A percentile compares a stretch with the other conserved stretches of the same genome.
phyloP scores from a whole-genome alignment of 2,113 vertebrate genomes.

The Petaurus breviceps region DNA sequence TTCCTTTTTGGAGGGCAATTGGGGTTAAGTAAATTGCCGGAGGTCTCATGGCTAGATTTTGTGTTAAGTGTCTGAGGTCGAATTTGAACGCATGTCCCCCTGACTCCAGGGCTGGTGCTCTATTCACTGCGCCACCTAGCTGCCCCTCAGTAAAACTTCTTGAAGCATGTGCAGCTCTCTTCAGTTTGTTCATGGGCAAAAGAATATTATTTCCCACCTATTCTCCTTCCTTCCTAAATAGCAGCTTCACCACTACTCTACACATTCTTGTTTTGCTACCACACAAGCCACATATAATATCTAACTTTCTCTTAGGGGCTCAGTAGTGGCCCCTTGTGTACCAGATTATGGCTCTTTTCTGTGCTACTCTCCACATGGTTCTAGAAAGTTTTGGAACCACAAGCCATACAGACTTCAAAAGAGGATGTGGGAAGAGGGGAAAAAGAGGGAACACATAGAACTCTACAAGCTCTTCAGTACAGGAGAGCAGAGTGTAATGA shows the following conservation, averaged over 20 bases:
- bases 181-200: too few relatives aligned
- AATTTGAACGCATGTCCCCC: too few relatives aligned
- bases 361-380: neutral
- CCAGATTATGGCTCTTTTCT: neutral
- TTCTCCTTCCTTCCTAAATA: neutral
- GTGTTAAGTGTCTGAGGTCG: too few relatives aligned
- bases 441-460: neutral
- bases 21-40: too few relatives aligned
- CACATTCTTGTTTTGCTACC: neutral
- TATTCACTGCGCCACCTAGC: too few relatives aligned
- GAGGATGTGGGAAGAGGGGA: neutral
- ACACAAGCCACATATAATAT: neutral
- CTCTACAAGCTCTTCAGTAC: neutral
- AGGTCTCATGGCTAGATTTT: too few relatives aligned
- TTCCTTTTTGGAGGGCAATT: too few relatives aligned
- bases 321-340: neutral
- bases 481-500: neutral
- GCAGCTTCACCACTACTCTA: neutral
- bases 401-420: neutral
- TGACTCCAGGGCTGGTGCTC: too few relatives aligned
- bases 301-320: neutral
- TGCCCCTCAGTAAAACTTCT: neutral
- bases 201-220: too few relatives aligned
- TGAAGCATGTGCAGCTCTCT: neutral
- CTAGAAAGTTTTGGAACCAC: neutral